A percentile compares a stretch with the other conserved stretches of the same genome.
Evolutionary conservation across 2,113 vertebrate genomes (phyloP).

Genomic region (Leptobrachium leishanense): DNA sequence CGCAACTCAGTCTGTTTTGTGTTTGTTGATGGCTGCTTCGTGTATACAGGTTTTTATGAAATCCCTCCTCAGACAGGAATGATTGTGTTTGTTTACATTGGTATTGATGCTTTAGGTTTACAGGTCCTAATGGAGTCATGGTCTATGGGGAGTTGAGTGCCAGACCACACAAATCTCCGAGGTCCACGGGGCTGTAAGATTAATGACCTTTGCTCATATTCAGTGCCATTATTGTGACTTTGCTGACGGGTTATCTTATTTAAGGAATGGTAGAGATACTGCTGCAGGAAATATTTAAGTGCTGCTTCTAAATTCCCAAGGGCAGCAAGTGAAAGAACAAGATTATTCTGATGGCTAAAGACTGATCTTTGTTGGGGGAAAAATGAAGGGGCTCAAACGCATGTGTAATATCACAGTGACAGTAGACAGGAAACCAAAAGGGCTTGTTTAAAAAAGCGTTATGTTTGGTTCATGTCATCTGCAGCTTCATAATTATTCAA

Average conservation of each 20-base stretch:
- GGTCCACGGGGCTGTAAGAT: constrained; percentile 52
- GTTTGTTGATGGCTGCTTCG: no score
- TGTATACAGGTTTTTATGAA: no score
- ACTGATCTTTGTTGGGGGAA: neutral
- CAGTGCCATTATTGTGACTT: constrained; percentile 51
- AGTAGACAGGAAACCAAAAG: no score
- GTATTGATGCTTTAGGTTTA: constrained; percentile 39
- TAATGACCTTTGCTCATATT: constrained; percentile 56
- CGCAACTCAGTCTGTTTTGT: no score
- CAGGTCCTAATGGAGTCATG: constrained; percentile 53
- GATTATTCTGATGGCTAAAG: constrained; percentile 52
- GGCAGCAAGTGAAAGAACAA: constrained; percentile 50
- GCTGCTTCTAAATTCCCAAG: constrained; percentile 52
- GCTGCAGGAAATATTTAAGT: constrained; percentile 55
- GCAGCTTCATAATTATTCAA: no score
- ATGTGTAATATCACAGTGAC: neutral
- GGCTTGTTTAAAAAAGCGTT: no score
- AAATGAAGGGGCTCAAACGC: neutral
- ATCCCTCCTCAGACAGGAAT: no score
- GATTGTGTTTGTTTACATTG: constrained; percentile 50
- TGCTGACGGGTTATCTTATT: constrained; percentile 55
- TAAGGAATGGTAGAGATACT: constrained; percentile 56
- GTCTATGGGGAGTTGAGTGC: constrained; percentile 50
- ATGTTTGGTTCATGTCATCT: no score
- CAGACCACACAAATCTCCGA: constrained; percentile 50